Conservation (phyloP, 2,113 vertebrate genomes). For the Lepisosteus osseus region DNA sequence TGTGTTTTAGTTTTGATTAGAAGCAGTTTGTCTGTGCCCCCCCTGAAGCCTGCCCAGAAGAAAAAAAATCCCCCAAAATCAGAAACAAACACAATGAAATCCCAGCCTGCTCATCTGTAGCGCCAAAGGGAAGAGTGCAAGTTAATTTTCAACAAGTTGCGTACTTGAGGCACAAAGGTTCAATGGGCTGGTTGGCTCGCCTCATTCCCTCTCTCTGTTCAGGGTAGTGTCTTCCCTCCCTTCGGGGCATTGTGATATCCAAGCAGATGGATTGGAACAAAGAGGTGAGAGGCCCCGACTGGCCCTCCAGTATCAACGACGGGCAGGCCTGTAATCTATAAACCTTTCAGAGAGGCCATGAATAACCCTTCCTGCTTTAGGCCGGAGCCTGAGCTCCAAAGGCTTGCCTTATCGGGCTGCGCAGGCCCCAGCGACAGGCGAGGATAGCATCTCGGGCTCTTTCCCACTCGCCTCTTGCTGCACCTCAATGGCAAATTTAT, state of each 20-base stretch:
- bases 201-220: constrained; percentile 48
- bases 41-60: background rate
- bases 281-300: constrained; percentile 61
- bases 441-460: constrained; percentile 61
- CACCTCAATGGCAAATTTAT: constrained; percentile 53
- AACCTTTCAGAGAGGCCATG: constrained; percentile 71
- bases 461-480: constrained; percentile 48
- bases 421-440: constrained; percentile 58
- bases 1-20: background rate
- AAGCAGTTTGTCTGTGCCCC: background rate
- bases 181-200: constrained; percentile 25
- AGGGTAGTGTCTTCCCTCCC: constrained; percentile 40
- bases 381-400: constrained; percentile 42
- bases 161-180: constrained; percentile 28
- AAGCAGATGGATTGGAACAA: constrained; percentile 87
- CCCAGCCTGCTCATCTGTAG: constrained; percentile 46
- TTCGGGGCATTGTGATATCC: constrained; percentile 71
- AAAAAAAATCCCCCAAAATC: no score
- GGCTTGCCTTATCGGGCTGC: constrained; percentile 63
- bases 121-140: constrained; percentile 39
- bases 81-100: constrained; percentile 50
- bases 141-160: constrained; percentile 58
- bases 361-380: constrained; percentile 62
- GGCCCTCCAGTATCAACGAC: constrained; percentile 69
- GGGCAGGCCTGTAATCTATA: constrained; percentile 70